phyloP scores from a whole-genome alignment of 1,140 invertebrate species.

The Cotesia glomerata region DNA sequence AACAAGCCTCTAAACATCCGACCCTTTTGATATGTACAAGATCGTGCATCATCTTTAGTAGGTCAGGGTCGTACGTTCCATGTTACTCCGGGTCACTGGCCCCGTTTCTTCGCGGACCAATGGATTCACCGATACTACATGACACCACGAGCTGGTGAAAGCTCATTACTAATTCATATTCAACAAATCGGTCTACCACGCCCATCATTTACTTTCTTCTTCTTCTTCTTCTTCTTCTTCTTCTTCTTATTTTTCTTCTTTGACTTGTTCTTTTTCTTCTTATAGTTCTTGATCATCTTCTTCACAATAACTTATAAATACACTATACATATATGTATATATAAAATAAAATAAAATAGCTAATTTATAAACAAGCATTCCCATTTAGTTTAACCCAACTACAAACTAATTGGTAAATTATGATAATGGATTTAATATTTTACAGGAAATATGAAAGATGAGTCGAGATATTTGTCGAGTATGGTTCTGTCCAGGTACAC shows the following conservation, averaged over 20 bases:
- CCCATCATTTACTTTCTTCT: slow-evolving; percentile 12
- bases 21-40: neutral
- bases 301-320: neutral
- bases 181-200: neutral
- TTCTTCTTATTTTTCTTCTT: neutral
- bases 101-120: slow-evolving; percentile 38
- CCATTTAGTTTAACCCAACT: neutral
- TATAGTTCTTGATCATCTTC: neutral
- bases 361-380: neutral
- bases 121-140: neutral
- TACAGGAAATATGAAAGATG: neutral
- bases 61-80: slow-evolving; percentile 47
- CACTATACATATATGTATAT: neutral
- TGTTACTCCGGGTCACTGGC: slow-evolving; percentile 44
- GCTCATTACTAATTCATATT: slow-evolving; percentile 1
- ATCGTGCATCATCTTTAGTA: slow-evolving; percentile 30
- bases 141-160: neutral
- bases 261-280: too few relatives aligned
- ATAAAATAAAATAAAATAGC: neutral
- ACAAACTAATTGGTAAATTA: neutral
- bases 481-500: slow-evolving; percentile 48
- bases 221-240: neutral
- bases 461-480: slow-evolving; percentile 31
- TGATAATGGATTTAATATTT: neutral
- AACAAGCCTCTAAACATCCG: neutral